Base-by-base conservation (phyloP, 2,888 invertebrate species). In the Eupithecia pulchellata region DNA sequence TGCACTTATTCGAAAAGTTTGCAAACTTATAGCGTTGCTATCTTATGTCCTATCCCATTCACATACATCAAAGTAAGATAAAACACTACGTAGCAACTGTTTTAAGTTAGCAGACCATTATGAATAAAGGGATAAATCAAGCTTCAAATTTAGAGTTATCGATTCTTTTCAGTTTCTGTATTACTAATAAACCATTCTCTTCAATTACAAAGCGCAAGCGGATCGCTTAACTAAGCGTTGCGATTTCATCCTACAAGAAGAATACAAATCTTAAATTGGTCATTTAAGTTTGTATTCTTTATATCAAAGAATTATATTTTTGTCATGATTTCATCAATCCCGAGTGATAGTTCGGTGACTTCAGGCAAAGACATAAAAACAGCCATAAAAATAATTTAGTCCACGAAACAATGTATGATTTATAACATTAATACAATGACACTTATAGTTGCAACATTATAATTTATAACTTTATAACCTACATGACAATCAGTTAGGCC, bases 401-500 rank as follows among this genome's bases (percentile, higher is more conserved):
- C n/a, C n/a, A 47, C 42, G 20, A 3, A 47, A 20, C 9, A 47
- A 29, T 52, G 8, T 17, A 57, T 57, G 29, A 29, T 8, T 27
- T 17, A 8, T 29, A 27, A 29, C 57, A 57, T 27, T 57, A 27
- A 29, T 57, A 25, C 29, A 3, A 5, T 42, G n/a, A 47, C 47
- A 47, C 20, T 47, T 34, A 42, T n/a, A 42, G 1, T n/a, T 39
- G 17, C 17, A 39, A 17, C 17, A n/a, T n/a, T n/a, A n/a, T n/a
- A n/a, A n/a, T 42, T 42, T 42, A 42, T 42, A 42, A 4, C n/a
- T n/a, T n/a, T n/a, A 4, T 27, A 55, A 55, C 14, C 57, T 39
- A 67, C 27, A 62, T 67, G 29, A 52, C 25, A 52, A 52, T 36
- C 57, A 34, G 47, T 68, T 72, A 72, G 65, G 68, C 68, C 72